Evolutionary conservation across 2,888 invertebrate genomes (phyloP).

Genomic region (Villa cingulata): DNA sequence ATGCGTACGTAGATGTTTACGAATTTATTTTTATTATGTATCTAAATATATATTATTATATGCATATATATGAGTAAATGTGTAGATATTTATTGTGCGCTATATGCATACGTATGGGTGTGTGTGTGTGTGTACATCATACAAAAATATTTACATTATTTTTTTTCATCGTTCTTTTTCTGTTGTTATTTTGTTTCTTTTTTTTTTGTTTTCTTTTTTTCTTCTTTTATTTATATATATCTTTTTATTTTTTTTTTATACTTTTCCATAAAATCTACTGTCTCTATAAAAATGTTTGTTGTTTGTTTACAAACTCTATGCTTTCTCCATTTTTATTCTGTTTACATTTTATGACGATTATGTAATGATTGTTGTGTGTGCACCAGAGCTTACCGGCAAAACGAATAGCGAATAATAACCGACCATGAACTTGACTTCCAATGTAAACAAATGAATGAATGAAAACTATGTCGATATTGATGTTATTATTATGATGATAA

Average conservation of each 20-base stretch:
- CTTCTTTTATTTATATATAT: not conserved
- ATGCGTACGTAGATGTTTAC: too few relatives aligned
- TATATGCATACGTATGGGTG: too few relatives aligned
- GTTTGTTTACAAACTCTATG: not conserved
- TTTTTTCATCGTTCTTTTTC: not conserved
- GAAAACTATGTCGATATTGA: slow-evolving; percentile 16
- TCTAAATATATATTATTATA: too few relatives aligned
- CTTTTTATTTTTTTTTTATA: not conserved
- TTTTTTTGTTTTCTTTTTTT: not conserved
- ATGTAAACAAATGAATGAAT: slow-evolving; percentile 16
- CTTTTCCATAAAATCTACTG: too few relatives aligned
- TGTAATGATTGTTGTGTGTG: slow-evolving; percentile 1
- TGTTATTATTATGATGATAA: not conserved
- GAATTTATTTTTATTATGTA: too few relatives aligned
- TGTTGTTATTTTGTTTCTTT: not conserved
- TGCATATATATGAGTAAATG: too few relatives aligned
- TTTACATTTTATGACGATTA: slow-evolving; percentile 3
- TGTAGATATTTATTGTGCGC: too few relatives aligned
- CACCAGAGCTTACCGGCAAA: slow-evolving; percentile 5
- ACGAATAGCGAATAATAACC: slow-evolving; percentile 16
- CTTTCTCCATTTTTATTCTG: not conserved
- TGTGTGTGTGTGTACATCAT: too few relatives aligned
- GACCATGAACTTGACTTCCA: slow-evolving; percentile 19
- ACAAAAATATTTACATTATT: not conserved
- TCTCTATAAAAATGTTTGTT: not conserved